These are phyloP conservation scores for Synanthedon tipuliformis DNA, from an alignment of 2,888 invertebrate species.

Conservation along the genomic window DNA sequence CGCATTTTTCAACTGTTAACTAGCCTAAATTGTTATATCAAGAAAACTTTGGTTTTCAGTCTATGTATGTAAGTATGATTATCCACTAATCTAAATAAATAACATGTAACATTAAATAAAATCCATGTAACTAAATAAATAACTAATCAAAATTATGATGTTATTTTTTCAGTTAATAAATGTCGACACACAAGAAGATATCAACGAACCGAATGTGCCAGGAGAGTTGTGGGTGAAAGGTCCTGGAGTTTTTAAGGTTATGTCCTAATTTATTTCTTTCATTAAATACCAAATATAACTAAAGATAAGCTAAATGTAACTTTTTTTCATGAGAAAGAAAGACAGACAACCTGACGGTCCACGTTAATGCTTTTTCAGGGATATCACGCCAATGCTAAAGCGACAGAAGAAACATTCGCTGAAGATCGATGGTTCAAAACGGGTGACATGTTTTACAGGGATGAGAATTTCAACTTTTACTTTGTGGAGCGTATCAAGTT, in stretches of 20 bases:
- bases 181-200: slow-evolving; percentile 42
- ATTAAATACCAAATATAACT: no score
- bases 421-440: slow-evolving; percentile 60
- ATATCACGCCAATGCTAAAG: slow-evolving; percentile 50
- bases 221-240: slow-evolving; percentile 67
- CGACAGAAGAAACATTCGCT: slow-evolving; percentile 47
- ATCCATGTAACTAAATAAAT: no score
- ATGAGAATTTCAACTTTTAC: slow-evolving; percentile 55
- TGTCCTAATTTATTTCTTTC: neutral
- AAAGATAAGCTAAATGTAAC: no score
- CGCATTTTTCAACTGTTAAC: no score
- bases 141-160: no score
- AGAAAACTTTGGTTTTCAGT: no score
- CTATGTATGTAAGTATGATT: no score
- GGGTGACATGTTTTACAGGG: slow-evolving; percentile 64
- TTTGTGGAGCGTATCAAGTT: slow-evolving; percentile 63
- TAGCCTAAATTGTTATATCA: no score
- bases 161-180: slow-evolving; percentile 47
- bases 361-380: slow-evolving; percentile 25
- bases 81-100: no score
- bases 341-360: no score
- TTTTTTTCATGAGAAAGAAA: no score
- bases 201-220: slow-evolving; percentile 43
- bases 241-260: slow-evolving; percentile 49
- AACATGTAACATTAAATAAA: no score